A percentile compares a stretch with the other conserved stretches of the same genome.
These are phyloP conservation scores for Dendrocincla fuliginosa DNA, from an alignment of 2,797 vertebrate genomes.

Conservation along the genomic window DNA sequence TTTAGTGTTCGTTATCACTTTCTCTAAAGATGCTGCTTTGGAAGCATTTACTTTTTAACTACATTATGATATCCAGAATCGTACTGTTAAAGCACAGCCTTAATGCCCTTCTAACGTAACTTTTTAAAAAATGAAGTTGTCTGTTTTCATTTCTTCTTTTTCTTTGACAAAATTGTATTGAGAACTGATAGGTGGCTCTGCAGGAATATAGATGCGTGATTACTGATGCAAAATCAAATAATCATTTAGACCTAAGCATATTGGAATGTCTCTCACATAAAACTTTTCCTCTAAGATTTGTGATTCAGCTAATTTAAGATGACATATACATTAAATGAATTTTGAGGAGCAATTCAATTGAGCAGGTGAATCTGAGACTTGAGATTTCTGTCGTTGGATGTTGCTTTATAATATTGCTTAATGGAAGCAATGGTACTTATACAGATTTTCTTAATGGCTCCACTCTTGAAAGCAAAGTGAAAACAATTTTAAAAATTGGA, in stretches of 20 bases:
- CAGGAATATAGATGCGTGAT: conserved; percentile 6
- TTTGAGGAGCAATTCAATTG: background rate
- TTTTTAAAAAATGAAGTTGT: background rate
- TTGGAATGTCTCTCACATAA: background rate
- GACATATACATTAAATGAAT: background rate
- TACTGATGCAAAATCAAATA: conserved; percentile 12
- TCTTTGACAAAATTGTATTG: conserved; percentile 3
- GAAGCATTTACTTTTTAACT: background rate
- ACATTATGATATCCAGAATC: background rate
- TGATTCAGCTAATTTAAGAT: conserved; percentile 13
- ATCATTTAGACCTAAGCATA: conserved; percentile 1
- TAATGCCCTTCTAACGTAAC: background rate
- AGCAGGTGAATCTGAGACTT: background rate
- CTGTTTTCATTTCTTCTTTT: conserved; percentile 8
- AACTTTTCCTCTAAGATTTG: conserved; percentile 2
- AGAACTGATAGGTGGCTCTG: conserved; percentile 3
- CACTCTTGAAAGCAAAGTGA: background rate
- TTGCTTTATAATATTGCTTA: background rate
- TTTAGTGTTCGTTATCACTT: background rate
- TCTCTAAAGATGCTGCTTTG: background rate
- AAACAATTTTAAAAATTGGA: background rate
- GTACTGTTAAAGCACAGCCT: background rate
- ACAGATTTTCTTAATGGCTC: background rate
- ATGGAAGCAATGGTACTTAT: background rate
- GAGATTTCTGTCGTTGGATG: background rate